phyloP scores from a whole-genome alignment of 2,888 invertebrate species.

The Laspeyria flexula region DNA sequence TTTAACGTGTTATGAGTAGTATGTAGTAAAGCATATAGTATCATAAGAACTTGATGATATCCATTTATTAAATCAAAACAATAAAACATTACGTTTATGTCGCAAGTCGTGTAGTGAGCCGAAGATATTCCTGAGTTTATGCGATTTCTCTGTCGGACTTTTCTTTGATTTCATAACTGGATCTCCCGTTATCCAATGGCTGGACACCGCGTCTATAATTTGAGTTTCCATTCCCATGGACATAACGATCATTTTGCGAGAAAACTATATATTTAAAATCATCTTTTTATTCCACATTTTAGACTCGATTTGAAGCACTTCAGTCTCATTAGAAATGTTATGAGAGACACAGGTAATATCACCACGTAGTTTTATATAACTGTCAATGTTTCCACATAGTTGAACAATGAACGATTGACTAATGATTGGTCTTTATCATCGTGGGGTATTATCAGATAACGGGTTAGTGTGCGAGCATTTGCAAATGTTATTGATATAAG shows the following conservation, averaged over 20 bases:
- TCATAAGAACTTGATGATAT: not conserved
- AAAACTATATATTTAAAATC: constrained; percentile 7
- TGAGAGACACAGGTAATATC: not conserved
- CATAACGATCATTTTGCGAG: constrained; percentile 13
- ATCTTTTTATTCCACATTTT: not conserved
- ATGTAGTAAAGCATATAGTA: too few species aligned
- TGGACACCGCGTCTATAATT: constrained; percentile 38
- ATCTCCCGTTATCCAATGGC: constrained; percentile 22
- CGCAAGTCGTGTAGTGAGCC: constrained; percentile 62
- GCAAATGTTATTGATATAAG: constrained; percentile 15
- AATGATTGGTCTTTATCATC: constrained; percentile 37
- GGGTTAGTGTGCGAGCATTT: constrained; percentile 17
- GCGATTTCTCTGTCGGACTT: constrained; percentile 62
- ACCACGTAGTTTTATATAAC: not conserved
- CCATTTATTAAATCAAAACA: constrained; percentile 8
- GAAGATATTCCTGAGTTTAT: constrained; percentile 62
- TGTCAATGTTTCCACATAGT: constrained; percentile 11
- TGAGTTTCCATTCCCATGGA: constrained; percentile 44
- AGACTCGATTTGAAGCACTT: not conserved
- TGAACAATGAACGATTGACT: constrained; percentile 32
- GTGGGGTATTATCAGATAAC: constrained; percentile 35
- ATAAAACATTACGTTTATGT: constrained; percentile 51
- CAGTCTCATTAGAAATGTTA: not conserved
- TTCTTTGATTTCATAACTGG: constrained; percentile 47
- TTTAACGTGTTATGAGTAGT: too few species aligned